Percentiles rank a stretch among this genome's conserved stretches.
Evolutionary conservation across 30 jellyfish, hydroid and myxozoan genomes (phyloP).

Genomic region (Catostylus mosaicus): DNA sequence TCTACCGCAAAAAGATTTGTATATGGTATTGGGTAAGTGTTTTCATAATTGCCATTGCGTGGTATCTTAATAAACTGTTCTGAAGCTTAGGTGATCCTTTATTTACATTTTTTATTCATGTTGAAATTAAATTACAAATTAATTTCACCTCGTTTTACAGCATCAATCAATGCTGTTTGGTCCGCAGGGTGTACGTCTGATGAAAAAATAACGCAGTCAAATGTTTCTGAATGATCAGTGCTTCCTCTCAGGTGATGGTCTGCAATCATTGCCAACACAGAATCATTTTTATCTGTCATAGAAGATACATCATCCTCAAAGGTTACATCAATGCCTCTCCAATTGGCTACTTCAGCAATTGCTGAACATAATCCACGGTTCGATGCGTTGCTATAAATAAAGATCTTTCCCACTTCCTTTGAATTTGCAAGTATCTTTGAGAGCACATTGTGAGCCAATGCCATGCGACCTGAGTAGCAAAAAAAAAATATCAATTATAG

Average conservation of each 20-base stretch:
- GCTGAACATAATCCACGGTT: constrained; percentile 57
- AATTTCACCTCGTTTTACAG: constrained; percentile 13
- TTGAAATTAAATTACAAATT: too few species aligned
- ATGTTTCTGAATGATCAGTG: not conserved
- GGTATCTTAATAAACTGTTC: too few species aligned
- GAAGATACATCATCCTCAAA: constrained; percentile 20
- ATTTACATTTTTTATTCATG: too few species aligned
- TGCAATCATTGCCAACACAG: constrained; percentile 6
- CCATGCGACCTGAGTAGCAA: not conserved
- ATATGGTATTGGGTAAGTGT: too few species aligned
- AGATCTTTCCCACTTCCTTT: constrained; percentile 1
- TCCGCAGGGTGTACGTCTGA: constrained; percentile 36
- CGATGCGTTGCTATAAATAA: constrained; percentile 19
- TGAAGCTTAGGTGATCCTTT: too few species aligned
- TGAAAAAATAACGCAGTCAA: constrained; percentile 24
- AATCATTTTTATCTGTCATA: not conserved
- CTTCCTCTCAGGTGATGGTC: constrained; percentile 39
- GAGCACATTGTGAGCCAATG: constrained; percentile 43
- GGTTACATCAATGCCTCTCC: constrained; percentile 42
- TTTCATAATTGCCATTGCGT: too few species aligned
- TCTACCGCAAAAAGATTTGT: too few species aligned
- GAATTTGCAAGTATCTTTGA: not conserved
- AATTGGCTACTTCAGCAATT: constrained; percentile 37
- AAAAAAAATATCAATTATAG: too few species aligned
- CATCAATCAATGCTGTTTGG: constrained; percentile 14